phyloP scores from a whole-genome alignment of 2,888 invertebrate species.

The Hirtodrosophila alboralis region DNA sequence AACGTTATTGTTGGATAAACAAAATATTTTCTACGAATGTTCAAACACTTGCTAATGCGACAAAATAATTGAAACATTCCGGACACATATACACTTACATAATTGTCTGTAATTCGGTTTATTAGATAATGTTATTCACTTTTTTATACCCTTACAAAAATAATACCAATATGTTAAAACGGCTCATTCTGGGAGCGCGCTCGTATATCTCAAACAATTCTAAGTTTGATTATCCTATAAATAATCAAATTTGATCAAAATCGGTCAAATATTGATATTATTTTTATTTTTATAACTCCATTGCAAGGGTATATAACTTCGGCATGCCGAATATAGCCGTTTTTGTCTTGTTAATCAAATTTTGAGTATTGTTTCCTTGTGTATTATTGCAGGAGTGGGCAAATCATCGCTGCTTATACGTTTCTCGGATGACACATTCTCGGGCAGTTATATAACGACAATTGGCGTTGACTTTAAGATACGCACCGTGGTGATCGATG shows the following conservation, averaged over 20 bases:
- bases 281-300: too few relatives aligned
- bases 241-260: too few relatives aligned
- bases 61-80: constrained; percentile 6
- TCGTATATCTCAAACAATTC: too few relatives aligned
- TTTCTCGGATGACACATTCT: constrained; percentile 99
- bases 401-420: constrained; percentile 98
- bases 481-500: constrained; percentile 96
- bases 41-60: constrained; percentile 15
- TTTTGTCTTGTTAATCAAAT: background rate
- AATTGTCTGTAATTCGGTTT: constrained; percentile 1
- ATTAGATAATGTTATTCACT: background rate
- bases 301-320: too few relatives aligned
- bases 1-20: constrained; percentile 19
- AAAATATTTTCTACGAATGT: constrained; percentile 15
- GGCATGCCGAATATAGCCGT: too few relatives aligned
- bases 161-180: too few relatives aligned
- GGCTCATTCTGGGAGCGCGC: too few relatives aligned
- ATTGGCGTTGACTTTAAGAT: constrained; percentile 99
- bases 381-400: constrained; percentile 92
- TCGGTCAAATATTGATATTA: too few relatives aligned
- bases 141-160: too few relatives aligned
- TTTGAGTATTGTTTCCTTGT: background rate
- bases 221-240: too few relatives aligned
- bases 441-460: constrained; percentile 98
- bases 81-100: background rate